phyloP scores from a whole-genome alignment of 2,888 invertebrate species.

The Cotesia congregata region DNA sequence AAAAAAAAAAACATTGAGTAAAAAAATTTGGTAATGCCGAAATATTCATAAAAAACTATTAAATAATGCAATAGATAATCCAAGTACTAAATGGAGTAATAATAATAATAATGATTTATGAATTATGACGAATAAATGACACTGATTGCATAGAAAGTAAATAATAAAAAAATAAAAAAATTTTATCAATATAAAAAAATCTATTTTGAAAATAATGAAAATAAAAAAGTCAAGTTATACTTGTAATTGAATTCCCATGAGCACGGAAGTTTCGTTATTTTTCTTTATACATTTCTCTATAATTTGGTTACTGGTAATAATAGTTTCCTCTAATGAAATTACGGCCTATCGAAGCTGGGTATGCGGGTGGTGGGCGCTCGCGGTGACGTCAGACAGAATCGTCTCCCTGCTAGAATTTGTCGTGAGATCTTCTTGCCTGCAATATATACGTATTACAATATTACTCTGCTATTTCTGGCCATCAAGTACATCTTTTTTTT shows the following conservation, averaged over 20 bases:
- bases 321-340: conserved; percentile 44
- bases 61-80: conserved; percentile 1
- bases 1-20: conserved; percentile 51
- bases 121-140: no score
- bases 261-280: conserved; percentile 11
- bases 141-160: no score
- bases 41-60: conserved; percentile 54
- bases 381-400: conserved; percentile 67
- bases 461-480: conserved; percentile 61
- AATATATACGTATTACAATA: conserved; percentile 61
- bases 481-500: conserved; percentile 39
- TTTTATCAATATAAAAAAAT: background rate
- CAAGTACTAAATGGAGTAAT: background rate
- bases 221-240: background rate
- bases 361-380: conserved; percentile 68
- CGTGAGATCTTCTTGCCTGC: conserved; percentile 69
- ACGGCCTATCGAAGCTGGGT: conserved; percentile 63
- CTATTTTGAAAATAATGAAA: conserved; percentile 12
- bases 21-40: conserved; percentile 61
- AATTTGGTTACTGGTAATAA: conserved; percentile 15
- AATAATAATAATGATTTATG: background rate
- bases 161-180: conserved; percentile 10
- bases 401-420: conserved; percentile 69
- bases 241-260: background rate
- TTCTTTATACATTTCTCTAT: conserved; percentile 22